Base-by-base conservation (phyloP, 2,888 invertebrate genomes). In the Crocallis elinguaria region DNA sequence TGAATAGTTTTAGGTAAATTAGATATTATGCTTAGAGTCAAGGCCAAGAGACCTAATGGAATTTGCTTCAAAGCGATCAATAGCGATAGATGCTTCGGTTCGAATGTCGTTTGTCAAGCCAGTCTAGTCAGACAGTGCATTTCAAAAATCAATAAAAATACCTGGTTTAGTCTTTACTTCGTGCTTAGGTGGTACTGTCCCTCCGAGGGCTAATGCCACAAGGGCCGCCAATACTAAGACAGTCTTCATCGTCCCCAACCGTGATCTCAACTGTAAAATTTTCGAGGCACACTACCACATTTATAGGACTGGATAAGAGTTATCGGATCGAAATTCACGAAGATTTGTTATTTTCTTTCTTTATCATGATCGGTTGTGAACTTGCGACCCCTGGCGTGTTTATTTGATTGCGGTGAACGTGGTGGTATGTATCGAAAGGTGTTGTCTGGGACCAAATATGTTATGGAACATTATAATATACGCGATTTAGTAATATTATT, bases 201-300 rank as follows among this genome's bases (percentile, higher is more conserved):
- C 69, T 42, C 75, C 80, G 33, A 75, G 61, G 38, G 67, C 75
- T 42, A 84, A 66, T 65, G 77, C 81, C 38, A 79, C 57, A 12
- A 80, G 70, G 60, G 75, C 77, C 36, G 79, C 72, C 25, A 86
- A 66, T 41, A 84, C 61, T 52, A 83, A 59, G 70, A 84, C 73
- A 75, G 80, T 77, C 77, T 79, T 85, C 85, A 82, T 83, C 53
- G 66, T 81, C 62, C 55, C 50, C 57, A 49, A 56, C 57, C 55
- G 54, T 57, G 57, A 59, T 60, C 66, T 52, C 52, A 74, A 78
- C 79, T 79, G 77, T 79, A 52, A 38, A 13, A 9, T 6, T 12
- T 33, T 19, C 6, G n/a, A n/a, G 0, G 1, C 3, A n/a, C 4
- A 14, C 13, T 9, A 7, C 14, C 32, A 27, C 16, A 33, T 54